These are phyloP conservation scores for Cathartes aura DNA, from an alignment of 2,113 vertebrate genomes.

Conservation along the genomic window DNA sequence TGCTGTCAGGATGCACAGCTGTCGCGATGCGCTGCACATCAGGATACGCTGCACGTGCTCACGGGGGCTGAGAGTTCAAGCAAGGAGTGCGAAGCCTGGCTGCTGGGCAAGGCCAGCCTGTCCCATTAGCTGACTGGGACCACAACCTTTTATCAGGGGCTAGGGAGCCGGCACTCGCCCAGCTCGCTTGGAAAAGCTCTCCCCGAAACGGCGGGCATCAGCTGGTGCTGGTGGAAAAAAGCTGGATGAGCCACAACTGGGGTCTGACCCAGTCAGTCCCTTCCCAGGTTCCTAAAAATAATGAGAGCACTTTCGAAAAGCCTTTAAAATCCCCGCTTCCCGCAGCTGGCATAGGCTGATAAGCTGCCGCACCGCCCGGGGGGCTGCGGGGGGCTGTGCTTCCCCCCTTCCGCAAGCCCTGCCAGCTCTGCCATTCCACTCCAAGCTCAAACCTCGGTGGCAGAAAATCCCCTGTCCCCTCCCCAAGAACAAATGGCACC, in stretches of 20 bases:
- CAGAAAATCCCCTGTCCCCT: neutral
- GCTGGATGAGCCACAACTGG: neutral
- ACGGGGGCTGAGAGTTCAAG: neutral
- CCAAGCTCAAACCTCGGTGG: neutral
- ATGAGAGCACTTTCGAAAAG: neutral
- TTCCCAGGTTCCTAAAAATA: neutral
- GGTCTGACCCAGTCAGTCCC: neutral
- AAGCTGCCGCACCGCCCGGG: rapidly evolving
- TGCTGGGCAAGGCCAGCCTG: neutral
- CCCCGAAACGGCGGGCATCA: rapidly evolving
- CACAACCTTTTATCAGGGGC: rapidly evolving
- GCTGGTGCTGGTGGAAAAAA: neutral
- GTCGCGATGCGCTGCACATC: rapidly evolving
- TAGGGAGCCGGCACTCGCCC: neutral
- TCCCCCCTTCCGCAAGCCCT: neutral
- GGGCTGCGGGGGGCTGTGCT: neutral
- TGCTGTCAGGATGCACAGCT: rapidly evolving
- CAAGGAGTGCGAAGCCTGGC: rapidly evolving
- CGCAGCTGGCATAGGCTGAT: neutral
- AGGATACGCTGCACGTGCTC: too few relatives aligned
- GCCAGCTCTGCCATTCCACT: neutral
- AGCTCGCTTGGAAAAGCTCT: neutral
- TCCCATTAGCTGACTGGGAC: neutral
- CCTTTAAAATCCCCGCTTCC: neutral
- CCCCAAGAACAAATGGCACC: neutral